Conservation (phyloP, 2,113 vertebrate genomes). For the Lichenostomus cassidix region DNA sequence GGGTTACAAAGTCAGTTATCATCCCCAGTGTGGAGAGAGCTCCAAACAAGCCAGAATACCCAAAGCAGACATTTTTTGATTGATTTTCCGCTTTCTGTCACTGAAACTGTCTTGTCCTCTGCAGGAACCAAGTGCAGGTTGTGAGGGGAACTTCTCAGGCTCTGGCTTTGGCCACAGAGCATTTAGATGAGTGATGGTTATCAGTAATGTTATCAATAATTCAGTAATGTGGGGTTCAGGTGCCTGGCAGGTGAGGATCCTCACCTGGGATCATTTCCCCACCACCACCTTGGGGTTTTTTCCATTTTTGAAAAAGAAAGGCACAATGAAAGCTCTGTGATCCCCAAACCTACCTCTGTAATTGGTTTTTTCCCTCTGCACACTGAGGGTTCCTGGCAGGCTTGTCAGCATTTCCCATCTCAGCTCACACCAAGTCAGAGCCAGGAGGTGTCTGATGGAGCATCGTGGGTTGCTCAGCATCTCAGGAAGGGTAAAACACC, state of each 20-base stretch:
- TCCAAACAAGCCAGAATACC: not conserved
- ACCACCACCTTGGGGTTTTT: not conserved
- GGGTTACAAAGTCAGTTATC: not conserved
- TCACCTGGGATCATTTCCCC: not conserved
- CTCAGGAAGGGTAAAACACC: not conserved
- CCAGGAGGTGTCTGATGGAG: not conserved
- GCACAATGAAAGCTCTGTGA: not conserved
- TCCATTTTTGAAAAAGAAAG: not conserved
- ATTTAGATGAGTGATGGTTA: not conserved
- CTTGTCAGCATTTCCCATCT: not conserved
- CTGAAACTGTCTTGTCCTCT: not conserved
- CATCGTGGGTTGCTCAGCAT: fast-evolving
- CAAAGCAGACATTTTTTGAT: fast-evolving
- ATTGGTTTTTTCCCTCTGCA: not conserved
- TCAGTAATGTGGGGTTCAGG: fast-evolving
- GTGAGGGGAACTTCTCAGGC: not conserved
- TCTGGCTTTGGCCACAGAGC: fast-evolving
- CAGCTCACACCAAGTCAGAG: not conserved
- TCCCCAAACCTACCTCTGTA: not conserved
- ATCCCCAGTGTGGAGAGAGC: not conserved
- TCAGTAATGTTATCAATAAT: fast-evolving
- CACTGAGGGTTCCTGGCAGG: not conserved
- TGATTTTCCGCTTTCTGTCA: not conserved
- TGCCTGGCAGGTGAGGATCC: not conserved
- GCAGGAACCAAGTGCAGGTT: not conserved